Base-by-base conservation (phyloP, 2,888 invertebrate species). In the Synergus umbraculus region DNA sequence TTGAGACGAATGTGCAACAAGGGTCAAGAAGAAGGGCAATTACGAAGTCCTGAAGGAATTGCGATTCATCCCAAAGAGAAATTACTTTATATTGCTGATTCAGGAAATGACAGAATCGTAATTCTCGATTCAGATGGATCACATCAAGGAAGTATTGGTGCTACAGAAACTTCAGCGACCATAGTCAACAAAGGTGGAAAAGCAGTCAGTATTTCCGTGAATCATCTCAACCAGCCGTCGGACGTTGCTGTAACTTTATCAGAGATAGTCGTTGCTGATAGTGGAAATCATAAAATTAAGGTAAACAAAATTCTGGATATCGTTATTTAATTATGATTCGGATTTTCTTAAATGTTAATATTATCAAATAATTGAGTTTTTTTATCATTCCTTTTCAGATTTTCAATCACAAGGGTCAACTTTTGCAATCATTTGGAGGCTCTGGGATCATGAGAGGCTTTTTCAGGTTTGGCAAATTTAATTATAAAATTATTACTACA, bases 21-120 rank as follows among this genome's bases (percentile, higher is more conserved):
- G 88, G 96, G 96, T 37, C 94, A 94, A 49, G 93, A 93, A 2
- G 92, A 93, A 10, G 95, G 95, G 2, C 94, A 94, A 90, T 94
- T 97, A 87, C 93, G 94, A 29, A 95, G 95, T 43, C 97, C 97
- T 0, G 96, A 96, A 92, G 97, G 97, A 54, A 94, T 97, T 78
- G 95, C 95, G 2, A 90, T 93, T 0, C 93, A 94, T 77, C 93
- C 67, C 12, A 46, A 2, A 13, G 12, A 67, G 22, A 18, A 22
- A 93, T 93, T 93, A 78, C 93, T 97, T 18, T 95, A 96, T 84
- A 94, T 97, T 0, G 96, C 95, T 73, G 97, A 97, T 88, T 96
- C 96, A 80, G 96, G 96, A 81, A 97, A 97, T 88, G 96, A 97
- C 88, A 93, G 96, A 79, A 93, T 95, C 7, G 93, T 95, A 91